Evolutionary conservation across 2,888 invertebrate species (phyloP), one percentile per base, ranked within the genome.

Genomic region (Dioctria linearis): DNA sequence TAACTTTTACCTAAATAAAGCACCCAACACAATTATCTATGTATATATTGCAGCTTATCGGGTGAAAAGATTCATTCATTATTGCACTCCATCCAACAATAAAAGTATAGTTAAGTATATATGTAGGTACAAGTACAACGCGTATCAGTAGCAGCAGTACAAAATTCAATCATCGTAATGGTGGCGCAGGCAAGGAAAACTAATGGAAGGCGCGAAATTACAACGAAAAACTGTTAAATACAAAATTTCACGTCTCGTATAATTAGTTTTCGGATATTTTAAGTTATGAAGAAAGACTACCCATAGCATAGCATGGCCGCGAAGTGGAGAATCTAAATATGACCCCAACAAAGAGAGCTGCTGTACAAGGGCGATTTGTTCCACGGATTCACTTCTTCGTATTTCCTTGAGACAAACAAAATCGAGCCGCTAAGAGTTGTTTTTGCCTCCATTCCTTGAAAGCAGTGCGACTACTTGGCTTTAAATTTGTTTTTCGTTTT

Each of bases 201-300:
- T 11, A 71, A 54, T 71, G 51, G 43, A 40, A 71, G n/a, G 71
- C 71, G 51, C 39, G 63, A 78, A 63, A 63, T 75, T 75, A 59
- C 75, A 75, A 9, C 57, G 76, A 78, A 78, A 78, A 78, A 78
- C 76, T 63, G 76, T 78, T 78, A 78, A 78, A 78, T 46, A 71
- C 71, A 71, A 71, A 71, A 71, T 71, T 78, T 78, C 63, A 63
- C 76, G 59, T 78, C 59, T 78, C 59, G 76, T 78, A 43, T 78
- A 78, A 78, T 78, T 78, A 78, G 63, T 42, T 78, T 78, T 78
- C n/a, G 63, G 37, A 78, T 78, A 63, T 61, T 61, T 61, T 46
- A 76, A 76, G 61, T 76, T 63, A 63, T 78, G 76, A 54, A 71
- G 51, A 71, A 25, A 13, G 25, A 8, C 40, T 25, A 5, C 54